Percentiles rank a stretch among this genome's conserved stretches.
phyloP scores from a whole-genome alignment of 1,140 invertebrate species.

The Chironomus tepperi region DNA sequence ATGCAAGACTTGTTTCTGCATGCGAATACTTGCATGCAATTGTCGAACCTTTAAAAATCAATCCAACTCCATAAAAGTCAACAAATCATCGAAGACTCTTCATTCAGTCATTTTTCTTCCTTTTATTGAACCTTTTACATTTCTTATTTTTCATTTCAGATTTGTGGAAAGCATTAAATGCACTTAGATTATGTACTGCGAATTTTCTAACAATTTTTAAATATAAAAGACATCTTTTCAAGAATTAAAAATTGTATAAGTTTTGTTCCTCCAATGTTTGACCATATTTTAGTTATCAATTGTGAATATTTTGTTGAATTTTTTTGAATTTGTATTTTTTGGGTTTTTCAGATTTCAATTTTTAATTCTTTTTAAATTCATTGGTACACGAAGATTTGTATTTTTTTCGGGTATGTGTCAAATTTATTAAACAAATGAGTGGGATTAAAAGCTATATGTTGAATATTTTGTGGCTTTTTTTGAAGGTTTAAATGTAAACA shows the following conservation, averaged over 20 bases:
- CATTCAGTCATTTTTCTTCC: no score
- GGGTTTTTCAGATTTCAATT: neutral
- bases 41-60: no score
- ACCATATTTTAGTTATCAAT: slow-evolving; percentile 7
- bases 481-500: no score
- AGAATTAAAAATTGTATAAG: slow-evolving; percentile 11
- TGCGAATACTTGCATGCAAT: no score
- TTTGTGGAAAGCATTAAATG: neutral
- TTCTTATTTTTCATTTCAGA: neutral
- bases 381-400: neutral
- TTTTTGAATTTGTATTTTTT: neutral
- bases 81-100: no score
- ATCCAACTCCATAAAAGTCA: no score
- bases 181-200: neutral
- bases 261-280: neutral
- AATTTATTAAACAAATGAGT: no score
- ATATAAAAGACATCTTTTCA: neutral
- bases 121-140: neutral
- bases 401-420: no score
- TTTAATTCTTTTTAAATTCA: neutral
- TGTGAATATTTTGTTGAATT: neutral
- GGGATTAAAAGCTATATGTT: no score
- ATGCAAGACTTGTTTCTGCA: no score
- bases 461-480: no score
- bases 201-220: neutral